phyloP scores from a whole-genome alignment of 2,888 invertebrate species.

The Falcaria lacertinaria region DNA sequence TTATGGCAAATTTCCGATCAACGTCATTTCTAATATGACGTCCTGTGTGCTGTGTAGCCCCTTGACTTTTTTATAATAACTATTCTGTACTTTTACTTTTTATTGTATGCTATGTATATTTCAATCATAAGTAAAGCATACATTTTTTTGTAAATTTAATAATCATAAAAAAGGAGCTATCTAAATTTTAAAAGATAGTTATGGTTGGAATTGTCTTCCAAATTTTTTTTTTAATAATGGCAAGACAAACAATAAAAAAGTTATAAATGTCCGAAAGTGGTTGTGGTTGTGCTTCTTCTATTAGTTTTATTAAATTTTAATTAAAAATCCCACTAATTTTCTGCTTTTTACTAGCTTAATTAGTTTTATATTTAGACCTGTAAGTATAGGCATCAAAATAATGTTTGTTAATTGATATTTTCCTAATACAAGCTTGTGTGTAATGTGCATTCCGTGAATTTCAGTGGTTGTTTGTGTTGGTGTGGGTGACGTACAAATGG shows the following conservation, averaged over 20 bases:
- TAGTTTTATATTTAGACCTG: slow-evolving; percentile 21
- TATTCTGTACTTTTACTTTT: too few species aligned
- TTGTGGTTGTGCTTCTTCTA: slow-evolving; percentile 53
- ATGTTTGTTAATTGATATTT: slow-evolving; percentile 14
- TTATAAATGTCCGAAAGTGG: slow-evolving; percentile 62
- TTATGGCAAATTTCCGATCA: too few species aligned
- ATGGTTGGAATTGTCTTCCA: too few species aligned
- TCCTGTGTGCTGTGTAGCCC: too few species aligned
- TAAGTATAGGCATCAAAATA: slow-evolving; percentile 17
- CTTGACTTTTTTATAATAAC: too few species aligned
- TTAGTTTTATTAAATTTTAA: slow-evolving; percentile 40
- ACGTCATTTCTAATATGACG: too few species aligned
- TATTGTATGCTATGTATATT: too few species aligned
- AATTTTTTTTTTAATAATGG: slow-evolving; percentile 2
- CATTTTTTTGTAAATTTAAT: too few species aligned
- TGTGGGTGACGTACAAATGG: slow-evolving; percentile 60
- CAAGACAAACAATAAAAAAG: slow-evolving; percentile 14
- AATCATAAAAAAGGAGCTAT: too few species aligned
- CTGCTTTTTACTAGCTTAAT: slow-evolving; percentile 20
- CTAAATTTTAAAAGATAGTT: too few species aligned
- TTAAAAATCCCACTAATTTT: slow-evolving; percentile 12
- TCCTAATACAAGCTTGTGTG: slow-evolving; percentile 35
- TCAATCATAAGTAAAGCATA: too few species aligned
- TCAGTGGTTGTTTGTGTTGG: slow-evolving; percentile 68
- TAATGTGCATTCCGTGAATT: slow-evolving; percentile 43